A percentile compares a stretch with the other conserved stretches of the same genome.
Evolutionary conservation across 2,888 invertebrate genomes (phyloP).

Genomic region (Agonopterix subpropinquella): DNA sequence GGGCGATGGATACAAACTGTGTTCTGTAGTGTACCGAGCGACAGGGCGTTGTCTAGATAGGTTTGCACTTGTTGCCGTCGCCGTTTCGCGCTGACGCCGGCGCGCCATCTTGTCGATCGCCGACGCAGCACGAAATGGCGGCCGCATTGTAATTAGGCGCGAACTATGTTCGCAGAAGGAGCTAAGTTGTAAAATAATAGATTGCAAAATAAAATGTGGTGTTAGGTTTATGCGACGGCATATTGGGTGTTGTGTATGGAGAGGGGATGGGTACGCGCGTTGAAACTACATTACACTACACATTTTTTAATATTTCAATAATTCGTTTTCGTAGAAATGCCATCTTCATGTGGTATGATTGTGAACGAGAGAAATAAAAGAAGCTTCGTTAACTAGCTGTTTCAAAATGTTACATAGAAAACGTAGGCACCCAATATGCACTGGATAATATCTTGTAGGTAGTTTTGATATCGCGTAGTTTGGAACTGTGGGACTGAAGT

Average conservation of each 20-base stretch:
- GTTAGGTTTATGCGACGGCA: slow-evolving; percentile 53
- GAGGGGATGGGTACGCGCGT: slow-evolving; percentile 26
- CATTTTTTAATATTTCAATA: slow-evolving; percentile 3
- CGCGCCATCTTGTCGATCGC: slow-evolving; percentile 9
- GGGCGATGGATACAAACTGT: slow-evolving; percentile 68
- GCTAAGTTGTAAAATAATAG: slow-evolving; percentile 66
- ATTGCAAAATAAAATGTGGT: slow-evolving; percentile 63
- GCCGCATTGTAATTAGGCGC: slow-evolving; percentile 34
- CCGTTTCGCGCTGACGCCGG: slow-evolving; percentile 15
- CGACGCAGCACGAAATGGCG: slow-evolving; percentile 19
- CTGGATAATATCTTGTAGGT: slow-evolving; percentile 31
- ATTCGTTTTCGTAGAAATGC: slow-evolving; percentile 8
- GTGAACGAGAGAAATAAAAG: slow-evolving; percentile 3
- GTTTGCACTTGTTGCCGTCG: slow-evolving; percentile 42
- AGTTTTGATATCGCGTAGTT: slow-evolving; percentile 50
- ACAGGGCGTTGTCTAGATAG: slow-evolving; percentile 66
- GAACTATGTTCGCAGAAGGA: slow-evolving; percentile 41
- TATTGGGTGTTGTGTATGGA: slow-evolving; percentile 72
- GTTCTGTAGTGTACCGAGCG: slow-evolving; percentile 70
- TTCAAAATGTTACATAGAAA: background rate
- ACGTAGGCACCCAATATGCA: slow-evolving; percentile 43
- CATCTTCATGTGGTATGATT: slow-evolving; percentile 7
- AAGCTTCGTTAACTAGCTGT: slow-evolving; percentile 6
- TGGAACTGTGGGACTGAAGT: slow-evolving; percentile 61
- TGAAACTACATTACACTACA: slow-evolving; percentile 5